A percentile compares a stretch with the other conserved stretches of the same genome.
phyloP scores from a whole-genome alignment of 2,797 vertebrate species.

The Dipus sagitta region DNA sequence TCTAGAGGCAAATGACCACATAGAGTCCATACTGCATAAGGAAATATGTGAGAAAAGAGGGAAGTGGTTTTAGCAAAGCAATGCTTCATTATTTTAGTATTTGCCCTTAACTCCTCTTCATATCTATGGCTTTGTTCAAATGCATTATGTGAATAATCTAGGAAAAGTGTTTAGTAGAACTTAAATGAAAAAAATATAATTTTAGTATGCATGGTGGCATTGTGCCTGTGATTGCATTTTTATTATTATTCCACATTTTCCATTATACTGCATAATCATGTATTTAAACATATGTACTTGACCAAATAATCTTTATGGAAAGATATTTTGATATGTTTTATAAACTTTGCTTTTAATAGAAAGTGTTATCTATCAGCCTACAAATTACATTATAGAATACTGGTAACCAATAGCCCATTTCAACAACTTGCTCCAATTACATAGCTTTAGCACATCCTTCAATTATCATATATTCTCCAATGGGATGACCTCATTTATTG shows the following conservation, averaged over 20 bases:
- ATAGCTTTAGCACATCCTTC: conserved; percentile 25
- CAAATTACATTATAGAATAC: background rate
- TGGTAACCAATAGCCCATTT: conserved; percentile 5
- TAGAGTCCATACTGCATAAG: background rate
- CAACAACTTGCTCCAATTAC: background rate
- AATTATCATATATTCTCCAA: background rate
- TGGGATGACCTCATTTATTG: background rate
- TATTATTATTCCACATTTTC: background rate
- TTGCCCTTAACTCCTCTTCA: conserved; percentile 13
- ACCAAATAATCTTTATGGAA: background rate
- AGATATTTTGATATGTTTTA: background rate
- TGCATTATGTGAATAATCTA: background rate
- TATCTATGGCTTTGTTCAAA: background rate
- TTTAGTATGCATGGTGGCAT: background rate
- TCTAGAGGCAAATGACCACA: too few species aligned
- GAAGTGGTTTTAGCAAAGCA: background rate
- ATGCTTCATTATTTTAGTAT: conserved; percentile 7
- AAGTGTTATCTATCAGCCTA: background rate
- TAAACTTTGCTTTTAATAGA: background rate
- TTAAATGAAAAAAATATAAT: background rate
- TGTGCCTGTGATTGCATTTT: background rate
- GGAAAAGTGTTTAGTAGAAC: conserved; percentile 10
- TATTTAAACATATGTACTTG: background rate
- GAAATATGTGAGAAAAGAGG: background rate
- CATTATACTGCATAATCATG: background rate